Conservation (phyloP, 2,888 invertebrate species). For the Podabrus alpinus region DNA sequence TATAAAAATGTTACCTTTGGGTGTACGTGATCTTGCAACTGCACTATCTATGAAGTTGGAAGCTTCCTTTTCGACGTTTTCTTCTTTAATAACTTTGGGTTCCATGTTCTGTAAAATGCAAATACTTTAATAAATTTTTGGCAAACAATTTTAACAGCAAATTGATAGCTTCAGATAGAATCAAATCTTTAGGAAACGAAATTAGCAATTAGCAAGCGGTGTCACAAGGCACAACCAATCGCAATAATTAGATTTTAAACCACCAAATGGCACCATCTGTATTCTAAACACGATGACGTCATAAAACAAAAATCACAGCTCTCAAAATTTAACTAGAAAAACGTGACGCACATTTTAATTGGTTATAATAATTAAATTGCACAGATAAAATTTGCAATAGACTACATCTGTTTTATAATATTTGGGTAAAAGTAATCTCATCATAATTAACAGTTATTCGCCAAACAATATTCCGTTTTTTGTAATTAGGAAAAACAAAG, state of each 20-base stretch:
- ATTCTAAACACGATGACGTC: slow-evolving; percentile 52
- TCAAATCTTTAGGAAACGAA: slow-evolving; percentile 23
- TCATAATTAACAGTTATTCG: slow-evolving; percentile 9
- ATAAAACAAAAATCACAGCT: slow-evolving; percentile 54
- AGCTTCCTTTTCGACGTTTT: slow-evolving; percentile 60
- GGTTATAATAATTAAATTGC: slow-evolving; percentile 49
- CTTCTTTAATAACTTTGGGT: slow-evolving; percentile 65
- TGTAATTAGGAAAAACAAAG: slow-evolving; percentile 21
- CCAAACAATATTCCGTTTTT: not conserved
- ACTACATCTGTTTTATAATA: slow-evolving; percentile 39
- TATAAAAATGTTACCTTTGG: slow-evolving; percentile 42
- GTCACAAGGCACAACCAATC: slow-evolving; percentile 32
- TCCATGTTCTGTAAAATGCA: slow-evolving; percentile 60
- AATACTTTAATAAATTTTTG: slow-evolving; percentile 7
- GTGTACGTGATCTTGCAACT: slow-evolving; percentile 42
- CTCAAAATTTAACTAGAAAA: slow-evolving; percentile 53
- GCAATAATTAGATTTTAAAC: slow-evolving; percentile 47
- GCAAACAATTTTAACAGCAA: slow-evolving; percentile 6
- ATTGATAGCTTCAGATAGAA: slow-evolving; percentile 13
- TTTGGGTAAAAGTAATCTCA: slow-evolving; percentile 4
- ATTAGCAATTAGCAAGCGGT: slow-evolving; percentile 26
- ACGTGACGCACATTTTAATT: slow-evolving; percentile 55
- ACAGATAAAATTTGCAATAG: slow-evolving; percentile 40
- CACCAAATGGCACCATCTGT: slow-evolving; percentile 45
- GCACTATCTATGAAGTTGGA: slow-evolving; percentile 44